These are phyloP conservation scores for Crax fasciolata DNA, from an alignment of 2,797 vertebrate genomes.

Conservation along the genomic window DNA sequence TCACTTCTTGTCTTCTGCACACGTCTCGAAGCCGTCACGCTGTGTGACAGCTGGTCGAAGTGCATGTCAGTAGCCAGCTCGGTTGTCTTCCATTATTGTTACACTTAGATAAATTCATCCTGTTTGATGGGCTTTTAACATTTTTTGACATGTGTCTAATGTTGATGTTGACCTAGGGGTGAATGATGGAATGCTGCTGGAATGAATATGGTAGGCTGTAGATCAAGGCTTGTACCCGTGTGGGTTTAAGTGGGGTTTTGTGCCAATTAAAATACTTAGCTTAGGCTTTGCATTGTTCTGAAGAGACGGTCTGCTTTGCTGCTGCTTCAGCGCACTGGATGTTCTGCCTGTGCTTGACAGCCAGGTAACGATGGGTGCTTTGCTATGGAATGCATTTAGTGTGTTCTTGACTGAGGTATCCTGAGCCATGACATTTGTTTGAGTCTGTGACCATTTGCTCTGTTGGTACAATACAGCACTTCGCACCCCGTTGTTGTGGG, in stretches of 20 bases:
- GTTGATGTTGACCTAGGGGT: conserved; percentile 22
- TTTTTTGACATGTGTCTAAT: conserved; percentile 7
- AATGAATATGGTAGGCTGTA: background rate
- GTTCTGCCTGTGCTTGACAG: background rate
- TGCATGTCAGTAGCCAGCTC: background rate
- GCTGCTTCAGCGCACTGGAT: background rate
- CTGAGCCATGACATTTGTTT: background rate
- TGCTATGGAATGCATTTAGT: background rate
- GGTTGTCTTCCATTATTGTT: background rate
- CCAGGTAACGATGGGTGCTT: background rate
- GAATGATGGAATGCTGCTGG: background rate
- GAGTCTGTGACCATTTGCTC: background rate
- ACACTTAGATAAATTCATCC: conserved; percentile 3
- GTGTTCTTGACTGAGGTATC: background rate
- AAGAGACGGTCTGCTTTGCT: background rate
- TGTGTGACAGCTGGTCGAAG: background rate
- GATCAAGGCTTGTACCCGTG: background rate
- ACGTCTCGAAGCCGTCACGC: background rate
- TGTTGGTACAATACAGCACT: background rate
- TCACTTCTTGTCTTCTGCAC: background rate
- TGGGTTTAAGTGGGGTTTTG: background rate
- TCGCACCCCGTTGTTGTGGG: background rate
- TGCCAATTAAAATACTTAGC: background rate
- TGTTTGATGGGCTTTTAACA: conserved; percentile 43
- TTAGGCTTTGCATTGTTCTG: background rate